Conservation (phyloP, 2,797 vertebrate genomes). For the Semaprochilodus insignis region DNA sequence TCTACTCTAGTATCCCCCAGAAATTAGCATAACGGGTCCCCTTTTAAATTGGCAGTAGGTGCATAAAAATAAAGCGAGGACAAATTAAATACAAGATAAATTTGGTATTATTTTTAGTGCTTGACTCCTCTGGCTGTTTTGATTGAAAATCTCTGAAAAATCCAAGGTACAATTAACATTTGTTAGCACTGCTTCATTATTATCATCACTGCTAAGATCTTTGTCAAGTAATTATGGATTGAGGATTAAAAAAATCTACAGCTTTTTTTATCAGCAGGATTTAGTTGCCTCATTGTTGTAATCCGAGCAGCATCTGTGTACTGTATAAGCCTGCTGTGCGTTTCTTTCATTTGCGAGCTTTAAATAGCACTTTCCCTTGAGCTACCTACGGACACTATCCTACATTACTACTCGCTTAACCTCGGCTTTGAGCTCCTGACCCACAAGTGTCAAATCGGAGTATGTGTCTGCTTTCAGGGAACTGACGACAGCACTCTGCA, state of each 20-base stretch:
- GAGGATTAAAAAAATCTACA: background rate
- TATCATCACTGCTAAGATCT: too few relatives aligned
- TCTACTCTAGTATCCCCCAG: too few relatives aligned
- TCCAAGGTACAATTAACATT: too few relatives aligned
- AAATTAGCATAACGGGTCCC: too few relatives aligned
- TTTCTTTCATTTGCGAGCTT: conserved; percentile 28
- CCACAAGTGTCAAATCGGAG: conserved; percentile 19
- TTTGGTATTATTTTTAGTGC: too few relatives aligned
- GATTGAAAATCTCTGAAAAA: too few relatives aligned
- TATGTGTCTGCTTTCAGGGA: conserved; percentile 70
- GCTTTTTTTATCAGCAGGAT: background rate
- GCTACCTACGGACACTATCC: conserved; percentile 15
- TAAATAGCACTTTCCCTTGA: conserved; percentile 19
- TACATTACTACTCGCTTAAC: conserved; percentile 33
- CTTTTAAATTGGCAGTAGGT: too few relatives aligned
- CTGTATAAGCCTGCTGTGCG: background rate
- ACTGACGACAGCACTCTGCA: conserved; percentile 65
- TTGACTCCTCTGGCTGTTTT: too few relatives aligned
- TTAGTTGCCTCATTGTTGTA: background rate
- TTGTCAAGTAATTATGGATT: too few relatives aligned
- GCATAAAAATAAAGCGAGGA: too few relatives aligned
- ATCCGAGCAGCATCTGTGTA: background rate
- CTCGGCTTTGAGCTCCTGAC: conserved; percentile 16
- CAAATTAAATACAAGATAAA: too few relatives aligned
- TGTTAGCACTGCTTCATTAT: too few relatives aligned